These are phyloP conservation scores for Amphipyra berbera DNA, from an alignment of 2,888 invertebrate species.

Conservation along the genomic window DNA sequence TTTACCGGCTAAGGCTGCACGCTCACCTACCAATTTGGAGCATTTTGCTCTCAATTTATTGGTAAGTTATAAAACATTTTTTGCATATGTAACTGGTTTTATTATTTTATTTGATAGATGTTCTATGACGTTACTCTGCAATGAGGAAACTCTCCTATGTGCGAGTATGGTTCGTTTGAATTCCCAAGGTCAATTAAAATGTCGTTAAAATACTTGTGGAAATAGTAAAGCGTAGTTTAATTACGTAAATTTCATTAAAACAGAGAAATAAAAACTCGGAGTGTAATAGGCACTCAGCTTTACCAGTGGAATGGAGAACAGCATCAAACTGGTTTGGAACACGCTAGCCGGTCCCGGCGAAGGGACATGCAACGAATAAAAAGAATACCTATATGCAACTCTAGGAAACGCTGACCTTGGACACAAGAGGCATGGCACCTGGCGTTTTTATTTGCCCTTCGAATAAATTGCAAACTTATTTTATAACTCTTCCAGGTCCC, in stretches of 20 bases:
- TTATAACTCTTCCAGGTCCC: slow-evolving; percentile 76
- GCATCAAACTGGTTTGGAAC: slow-evolving; percentile 86
- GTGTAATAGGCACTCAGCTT: slow-evolving; percentile 80
- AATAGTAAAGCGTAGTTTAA: slow-evolving; percentile 64
- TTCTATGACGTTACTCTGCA: slow-evolving; percentile 15
- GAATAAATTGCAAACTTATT: slow-evolving; percentile 84
- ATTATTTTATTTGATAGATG: slow-evolving; percentile 1
- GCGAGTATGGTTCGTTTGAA: slow-evolving; percentile 27
- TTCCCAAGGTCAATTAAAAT: slow-evolving; percentile 54
- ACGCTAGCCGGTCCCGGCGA: slow-evolving; percentile 84
- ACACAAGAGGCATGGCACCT: slow-evolving; percentile 87
- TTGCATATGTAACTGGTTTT: neutral
- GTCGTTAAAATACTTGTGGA: slow-evolving; percentile 57
- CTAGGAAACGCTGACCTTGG: slow-evolving; percentile 89
- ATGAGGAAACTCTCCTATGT: slow-evolving; percentile 4
- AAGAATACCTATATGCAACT: slow-evolving; percentile 88
- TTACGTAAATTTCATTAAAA: slow-evolving; percentile 70
- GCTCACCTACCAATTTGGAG: slow-evolving; percentile 57
- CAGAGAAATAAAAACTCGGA: slow-evolving; percentile 74
- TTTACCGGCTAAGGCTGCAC: slow-evolving; percentile 71
- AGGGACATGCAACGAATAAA: slow-evolving; percentile 88
- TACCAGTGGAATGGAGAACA: slow-evolving; percentile 80
- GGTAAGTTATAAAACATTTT: slow-evolving; percentile 4
- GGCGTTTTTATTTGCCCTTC: slow-evolving; percentile 88
- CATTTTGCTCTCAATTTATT: slow-evolving; percentile 19